phyloP scores from a whole-genome alignment of 2,888 invertebrate species.

The Norana najaformis region DNA sequence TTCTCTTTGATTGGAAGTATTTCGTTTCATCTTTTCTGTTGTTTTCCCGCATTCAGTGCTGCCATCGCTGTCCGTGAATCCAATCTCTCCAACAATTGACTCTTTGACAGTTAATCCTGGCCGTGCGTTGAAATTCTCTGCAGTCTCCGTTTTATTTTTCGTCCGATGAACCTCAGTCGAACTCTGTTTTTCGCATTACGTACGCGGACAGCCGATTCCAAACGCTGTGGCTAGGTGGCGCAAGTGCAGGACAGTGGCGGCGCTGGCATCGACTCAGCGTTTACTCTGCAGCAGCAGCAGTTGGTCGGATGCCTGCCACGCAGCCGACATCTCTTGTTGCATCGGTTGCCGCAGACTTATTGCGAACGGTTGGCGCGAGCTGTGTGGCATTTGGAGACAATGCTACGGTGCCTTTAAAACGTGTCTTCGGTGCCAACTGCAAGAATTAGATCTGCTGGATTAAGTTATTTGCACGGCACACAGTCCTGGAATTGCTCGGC shows the following conservation, averaged over 20 bases:
- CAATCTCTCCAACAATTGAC: not conserved
- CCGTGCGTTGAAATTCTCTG: not conserved
- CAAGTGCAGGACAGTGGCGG: not conserved
- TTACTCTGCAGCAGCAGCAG: not conserved
- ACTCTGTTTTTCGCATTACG: too few species aligned
- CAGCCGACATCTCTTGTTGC: not conserved
- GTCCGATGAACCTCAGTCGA: not conserved
- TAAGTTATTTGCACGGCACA: not conserved
- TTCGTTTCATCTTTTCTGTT: not conserved
- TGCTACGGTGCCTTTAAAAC: not conserved
- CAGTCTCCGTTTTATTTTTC: not conserved
- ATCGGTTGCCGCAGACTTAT: not conserved
- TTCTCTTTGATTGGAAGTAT: not conserved
- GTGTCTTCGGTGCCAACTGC: conserved; percentile 3
- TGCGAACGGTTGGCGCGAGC: not conserved
- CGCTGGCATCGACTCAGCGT: not conserved
- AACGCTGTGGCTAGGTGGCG: not conserved
- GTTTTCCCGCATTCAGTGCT: not conserved
- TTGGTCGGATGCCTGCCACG: not conserved
- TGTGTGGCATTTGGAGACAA: not conserved
- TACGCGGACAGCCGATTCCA: not conserved
- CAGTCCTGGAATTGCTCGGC: not conserved
- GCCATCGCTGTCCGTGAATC: not conserved
- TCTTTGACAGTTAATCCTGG: conserved; percentile 5
- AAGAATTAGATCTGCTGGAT: not conserved